Conservation (phyloP, 2,113 vertebrate species). For the Oncorhynchus gorbuscha region DNA sequence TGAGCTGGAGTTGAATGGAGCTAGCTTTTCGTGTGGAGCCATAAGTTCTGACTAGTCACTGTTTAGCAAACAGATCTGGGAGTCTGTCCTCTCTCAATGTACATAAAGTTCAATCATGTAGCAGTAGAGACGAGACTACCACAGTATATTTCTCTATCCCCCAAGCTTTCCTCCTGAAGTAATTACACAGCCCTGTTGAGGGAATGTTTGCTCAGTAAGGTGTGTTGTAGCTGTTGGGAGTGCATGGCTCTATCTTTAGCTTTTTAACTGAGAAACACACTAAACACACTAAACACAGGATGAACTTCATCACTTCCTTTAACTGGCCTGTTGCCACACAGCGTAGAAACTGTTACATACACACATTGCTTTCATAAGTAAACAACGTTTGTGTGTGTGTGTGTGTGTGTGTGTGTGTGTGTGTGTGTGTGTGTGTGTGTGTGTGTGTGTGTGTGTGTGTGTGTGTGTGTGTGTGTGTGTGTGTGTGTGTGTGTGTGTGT, state of each 20-base stretch:
- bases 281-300: neutral
- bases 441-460: neutral
- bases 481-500: neutral
- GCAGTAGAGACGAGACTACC: too few species aligned
- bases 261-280: neutral
- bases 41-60: too few species aligned
- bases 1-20: too few species aligned
- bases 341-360: neutral
- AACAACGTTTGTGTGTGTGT: neutral
- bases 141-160: neutral
- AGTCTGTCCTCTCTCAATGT: too few species aligned
- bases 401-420: neutral
- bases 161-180: neutral
- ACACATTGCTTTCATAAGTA: neutral
- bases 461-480: neutral
- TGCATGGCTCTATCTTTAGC: neutral
- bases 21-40: too few species aligned
- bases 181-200: neutral
- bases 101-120: too few species aligned
- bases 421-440: neutral
- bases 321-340: neutral
- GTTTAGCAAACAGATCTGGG: too few species aligned
- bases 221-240: neutral
- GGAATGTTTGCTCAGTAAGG: neutral
- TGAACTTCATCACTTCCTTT: conserved; percentile 12